Base-by-base conservation (phyloP, 1,140 invertebrate species). In the Tetramorium alpestre region DNA sequence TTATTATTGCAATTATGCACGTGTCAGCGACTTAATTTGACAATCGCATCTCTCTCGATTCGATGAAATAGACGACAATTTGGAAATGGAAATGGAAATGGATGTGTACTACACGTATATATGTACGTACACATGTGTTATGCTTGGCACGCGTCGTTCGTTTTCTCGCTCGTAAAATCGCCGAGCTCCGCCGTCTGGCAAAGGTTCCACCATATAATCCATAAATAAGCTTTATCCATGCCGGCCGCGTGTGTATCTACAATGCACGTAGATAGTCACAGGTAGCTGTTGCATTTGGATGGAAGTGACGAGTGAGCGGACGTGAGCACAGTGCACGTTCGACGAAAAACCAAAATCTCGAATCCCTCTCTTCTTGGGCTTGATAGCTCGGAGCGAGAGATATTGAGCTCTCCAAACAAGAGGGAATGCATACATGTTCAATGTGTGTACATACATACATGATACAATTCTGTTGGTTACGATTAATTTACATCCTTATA, bases 161-260 rank as follows among this genome's bases (percentile, higher is more conserved):
- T 87, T 67, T 64, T 49, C 64, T 69, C 38, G 75, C 58, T 58
- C 54, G 70, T 86, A 84, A 76, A 54, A 80, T 60, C 67, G 62
- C 56, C 47, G 54, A 81, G 65, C 49, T 78, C 62, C 56, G 44
- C 76, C 70, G 85, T 67, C 86, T 93, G 92, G 92, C 92, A 89
- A 87, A 86, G 58, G 70, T 75, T 80, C 81, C 89, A 85, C 91
- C 90, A 78, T 82, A 90, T 93, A 92, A 92, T 93, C 93, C 92
- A 93, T 93, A 93, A 93, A 93, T 93, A 93, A 93, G 87, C 70
- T 69, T 56, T 85, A 86, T 86, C 88, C 87, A 73, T 75, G 76
- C 64, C 60, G 70, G 69, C 28, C 49, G 72, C 33, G 11, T 76
- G 82, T 82, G 82, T 82, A 81, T 70, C 77, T 58, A 38, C 38